phyloP scores from a whole-genome alignment of 2,888 invertebrate species.

The Thera britannica region DNA sequence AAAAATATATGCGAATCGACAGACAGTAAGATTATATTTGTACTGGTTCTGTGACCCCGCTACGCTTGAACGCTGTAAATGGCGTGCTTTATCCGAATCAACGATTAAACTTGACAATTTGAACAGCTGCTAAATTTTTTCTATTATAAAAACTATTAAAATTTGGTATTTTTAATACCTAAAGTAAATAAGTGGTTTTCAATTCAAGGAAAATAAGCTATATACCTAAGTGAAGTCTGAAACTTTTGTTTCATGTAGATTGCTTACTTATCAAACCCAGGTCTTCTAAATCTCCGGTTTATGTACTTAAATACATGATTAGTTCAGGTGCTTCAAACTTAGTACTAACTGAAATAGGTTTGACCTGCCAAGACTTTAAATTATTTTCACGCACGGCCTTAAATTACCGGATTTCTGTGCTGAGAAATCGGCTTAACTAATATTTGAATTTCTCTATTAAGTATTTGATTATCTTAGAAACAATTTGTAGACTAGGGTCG shows the following conservation, averaged over 20 bases:
- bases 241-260: not conserved
- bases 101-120: constrained; percentile 57
- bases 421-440: too few species aligned
- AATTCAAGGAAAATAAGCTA: too few species aligned
- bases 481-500: too few species aligned
- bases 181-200: not conserved
- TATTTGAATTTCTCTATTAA: too few species aligned
- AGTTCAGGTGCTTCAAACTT: not conserved
- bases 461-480: too few species aligned
- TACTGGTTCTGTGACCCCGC: constrained; percentile 81
- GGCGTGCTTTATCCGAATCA: constrained; percentile 66
- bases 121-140: constrained; percentile 48
- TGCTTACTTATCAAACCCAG: not conserved
- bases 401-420: too few species aligned
- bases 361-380: too few species aligned
- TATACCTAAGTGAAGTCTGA: too few species aligned
- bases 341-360: not conserved
- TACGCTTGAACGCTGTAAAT: constrained; percentile 74
- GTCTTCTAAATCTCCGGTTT: not conserved
- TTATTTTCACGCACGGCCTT: too few species aligned
- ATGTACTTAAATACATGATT: not conserved
- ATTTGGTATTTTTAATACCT: not conserved
- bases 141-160: constrained; percentile 15
- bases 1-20: constrained; percentile 38
- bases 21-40: constrained; percentile 65